phyloP scores from a whole-genome alignment of 2,113 vertebrate species.

The Gnathonemus echidnorhynchus region DNA sequence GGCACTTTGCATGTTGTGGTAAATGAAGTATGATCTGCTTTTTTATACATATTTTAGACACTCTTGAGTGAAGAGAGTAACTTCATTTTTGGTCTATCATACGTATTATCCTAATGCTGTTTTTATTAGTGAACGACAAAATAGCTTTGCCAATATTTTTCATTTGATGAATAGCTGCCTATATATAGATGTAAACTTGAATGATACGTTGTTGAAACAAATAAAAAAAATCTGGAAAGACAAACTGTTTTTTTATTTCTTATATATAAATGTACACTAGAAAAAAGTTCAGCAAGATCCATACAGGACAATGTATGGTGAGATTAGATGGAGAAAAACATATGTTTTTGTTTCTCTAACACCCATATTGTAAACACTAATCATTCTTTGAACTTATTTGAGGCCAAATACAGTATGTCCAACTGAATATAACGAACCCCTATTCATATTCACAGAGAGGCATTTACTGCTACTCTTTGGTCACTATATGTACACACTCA shows the following conservation, averaged over 20 bases:
- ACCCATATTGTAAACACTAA: background rate
- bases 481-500: background rate
- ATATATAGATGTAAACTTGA: constrained; percentile 1
- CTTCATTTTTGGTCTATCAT: background rate
- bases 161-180: background rate
- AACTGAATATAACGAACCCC: background rate
- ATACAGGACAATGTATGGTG: background rate
- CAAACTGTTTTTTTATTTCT: background rate
- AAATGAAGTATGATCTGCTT: constrained; percentile 2
- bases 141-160: background rate
- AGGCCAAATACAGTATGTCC: background rate
- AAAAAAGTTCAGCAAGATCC: background rate
- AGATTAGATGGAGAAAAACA: background rate
- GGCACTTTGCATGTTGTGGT: background rate
- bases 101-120: background rate
- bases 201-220: background rate
- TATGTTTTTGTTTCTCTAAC: background rate
- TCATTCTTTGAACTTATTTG: background rate
- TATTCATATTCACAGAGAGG: background rate
- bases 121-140: background rate
- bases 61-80: background rate
- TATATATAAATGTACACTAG: background rate
- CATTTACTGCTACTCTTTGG: background rate
- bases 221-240: constrained; percentile 12
- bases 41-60: constrained; percentile 11